Conservation (phyloP, 2,888 invertebrate genomes). For the Shargacucullia verbasci region DNA sequence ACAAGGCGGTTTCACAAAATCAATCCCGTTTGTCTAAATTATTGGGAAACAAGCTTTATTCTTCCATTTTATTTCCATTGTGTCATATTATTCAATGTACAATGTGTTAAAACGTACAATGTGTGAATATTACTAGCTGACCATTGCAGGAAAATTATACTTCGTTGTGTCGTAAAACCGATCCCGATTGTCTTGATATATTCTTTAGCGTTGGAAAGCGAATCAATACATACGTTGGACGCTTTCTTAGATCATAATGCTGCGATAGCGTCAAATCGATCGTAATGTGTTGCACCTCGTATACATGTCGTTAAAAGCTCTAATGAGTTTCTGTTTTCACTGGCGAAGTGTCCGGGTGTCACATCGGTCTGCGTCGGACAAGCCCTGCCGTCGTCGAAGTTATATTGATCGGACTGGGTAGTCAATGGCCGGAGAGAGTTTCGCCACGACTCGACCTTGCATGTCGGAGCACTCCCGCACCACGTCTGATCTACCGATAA, state of each 20-base stretch:
- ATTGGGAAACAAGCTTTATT: not conserved
- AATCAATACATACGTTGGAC: conserved; percentile 48
- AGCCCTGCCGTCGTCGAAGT: conserved; percentile 61
- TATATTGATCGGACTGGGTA: conserved; percentile 76
- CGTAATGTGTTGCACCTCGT: conserved; percentile 65
- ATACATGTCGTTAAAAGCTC: conserved; percentile 73
- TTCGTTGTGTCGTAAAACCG: conserved; percentile 57
- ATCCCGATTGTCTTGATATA: conserved; percentile 61
- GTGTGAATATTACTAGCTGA: conserved; percentile 62
- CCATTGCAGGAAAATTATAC: conserved; percentile 44
- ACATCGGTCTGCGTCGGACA: conserved; percentile 54
- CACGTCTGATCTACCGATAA: conserved; percentile 77
- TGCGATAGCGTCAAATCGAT: conserved; percentile 68
- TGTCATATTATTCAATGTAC: no score
- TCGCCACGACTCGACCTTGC: conserved; percentile 63
- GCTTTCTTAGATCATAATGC: conserved; percentile 66
- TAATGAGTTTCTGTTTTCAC: conserved; percentile 80
- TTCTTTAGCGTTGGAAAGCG: conserved; percentile 50
- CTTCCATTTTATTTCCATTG: no score
- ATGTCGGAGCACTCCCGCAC: conserved; percentile 62
- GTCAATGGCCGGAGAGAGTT: conserved; percentile 76
- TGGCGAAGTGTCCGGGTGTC: conserved; percentile 70
- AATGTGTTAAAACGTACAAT: conserved; percentile 46
- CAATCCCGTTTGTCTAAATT: no score
- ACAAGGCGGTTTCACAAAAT: no score